Evolutionary conservation across 2,797 vertebrate species (phyloP).

Genomic region (Lophius americanus): DNA sequence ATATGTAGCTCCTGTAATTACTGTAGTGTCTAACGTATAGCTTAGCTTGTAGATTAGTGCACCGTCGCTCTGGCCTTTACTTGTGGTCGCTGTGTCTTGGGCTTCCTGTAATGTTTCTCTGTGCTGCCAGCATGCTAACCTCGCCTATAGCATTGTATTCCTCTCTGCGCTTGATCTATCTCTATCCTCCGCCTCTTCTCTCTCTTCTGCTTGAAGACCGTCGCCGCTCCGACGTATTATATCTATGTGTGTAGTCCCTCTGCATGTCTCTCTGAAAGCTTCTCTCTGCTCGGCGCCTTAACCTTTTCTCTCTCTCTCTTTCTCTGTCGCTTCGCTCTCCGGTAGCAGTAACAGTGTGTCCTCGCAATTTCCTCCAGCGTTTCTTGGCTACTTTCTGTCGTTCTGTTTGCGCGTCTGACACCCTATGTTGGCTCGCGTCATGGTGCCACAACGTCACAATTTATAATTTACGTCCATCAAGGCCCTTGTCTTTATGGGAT

Average conservation of each 20-base stretch:
- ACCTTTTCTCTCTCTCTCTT: conserved; percentile 59
- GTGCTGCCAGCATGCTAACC: conserved; percentile 81
- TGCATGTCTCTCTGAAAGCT: conserved; percentile 80
- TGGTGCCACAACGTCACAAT: conserved; percentile 26
- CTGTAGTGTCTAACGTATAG: conserved; percentile 74
- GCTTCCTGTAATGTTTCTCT: conserved; percentile 72
- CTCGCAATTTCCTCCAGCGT: conserved; percentile 45
- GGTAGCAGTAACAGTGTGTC: conserved; percentile 65
- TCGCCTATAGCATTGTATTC: conserved; percentile 68
- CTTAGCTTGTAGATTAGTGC: conserved; percentile 81
- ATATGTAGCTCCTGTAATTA: conserved; percentile 77
- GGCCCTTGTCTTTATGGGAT: conserved; percentile 52
- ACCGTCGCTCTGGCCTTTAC: conserved; percentile 80
- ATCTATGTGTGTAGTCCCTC: conserved; percentile 74
- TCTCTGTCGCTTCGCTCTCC: conserved; percentile 68
- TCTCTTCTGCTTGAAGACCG: conserved; percentile 70
- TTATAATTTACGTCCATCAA: conserved; percentile 25
- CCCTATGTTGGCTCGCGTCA: conserved; percentile 58
- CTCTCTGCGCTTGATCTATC: conserved; percentile 71
- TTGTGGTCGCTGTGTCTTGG: conserved; percentile 71
- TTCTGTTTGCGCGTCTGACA: conserved; percentile 52
- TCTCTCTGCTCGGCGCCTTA: conserved; percentile 65
- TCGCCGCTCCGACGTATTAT: conserved; percentile 74
- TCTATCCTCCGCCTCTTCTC: conserved; percentile 60
- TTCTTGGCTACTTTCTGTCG: conserved; percentile 60